Conservation (phyloP, 2,888 invertebrate species). For the Neoscelio sp. region DNA sequence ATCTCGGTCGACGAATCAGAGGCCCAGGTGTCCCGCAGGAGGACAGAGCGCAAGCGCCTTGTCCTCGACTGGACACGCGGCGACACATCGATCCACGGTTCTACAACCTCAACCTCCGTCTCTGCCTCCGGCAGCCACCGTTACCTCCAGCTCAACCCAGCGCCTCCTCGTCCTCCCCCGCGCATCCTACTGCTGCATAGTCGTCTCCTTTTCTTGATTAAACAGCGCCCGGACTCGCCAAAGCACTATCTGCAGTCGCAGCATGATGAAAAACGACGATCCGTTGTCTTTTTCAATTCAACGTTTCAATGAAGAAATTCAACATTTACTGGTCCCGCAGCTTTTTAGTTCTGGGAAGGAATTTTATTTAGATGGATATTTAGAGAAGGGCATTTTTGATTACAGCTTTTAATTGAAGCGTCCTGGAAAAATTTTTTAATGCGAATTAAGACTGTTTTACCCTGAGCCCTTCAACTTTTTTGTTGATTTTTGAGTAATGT, state of each 20-base stretch:
- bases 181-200: constrained; percentile 59
- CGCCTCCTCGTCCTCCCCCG: constrained; percentile 67
- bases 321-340: constrained; percentile 20
- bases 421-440: no score
- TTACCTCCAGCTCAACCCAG: constrained; percentile 62
- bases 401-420: neutral
- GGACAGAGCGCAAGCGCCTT: constrained; percentile 80
- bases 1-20: constrained; percentile 76
- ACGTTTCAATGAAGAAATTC: constrained; percentile 47
- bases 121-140: constrained; percentile 64
- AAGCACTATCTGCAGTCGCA: constrained; percentile 65
- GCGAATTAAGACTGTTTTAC: no score
- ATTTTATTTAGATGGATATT: constrained; percentile 11
- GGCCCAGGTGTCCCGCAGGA: constrained; percentile 71
- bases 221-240: constrained; percentile 72
- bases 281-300: constrained; percentile 55
- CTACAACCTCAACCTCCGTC: constrained; percentile 76
- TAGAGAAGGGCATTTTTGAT: neutral
- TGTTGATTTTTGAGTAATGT: no score
- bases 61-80: constrained; percentile 79
- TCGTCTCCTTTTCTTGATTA: constrained; percentile 78
- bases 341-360: constrained; percentile 23
- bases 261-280: constrained; percentile 57
- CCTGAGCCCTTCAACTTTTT: no score
- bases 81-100: constrained; percentile 82